These are phyloP conservation scores for Pipistrellus pygmaeus DNA, from an alignment of 2,797 vertebrate genomes.

Conservation along the genomic window DNA sequence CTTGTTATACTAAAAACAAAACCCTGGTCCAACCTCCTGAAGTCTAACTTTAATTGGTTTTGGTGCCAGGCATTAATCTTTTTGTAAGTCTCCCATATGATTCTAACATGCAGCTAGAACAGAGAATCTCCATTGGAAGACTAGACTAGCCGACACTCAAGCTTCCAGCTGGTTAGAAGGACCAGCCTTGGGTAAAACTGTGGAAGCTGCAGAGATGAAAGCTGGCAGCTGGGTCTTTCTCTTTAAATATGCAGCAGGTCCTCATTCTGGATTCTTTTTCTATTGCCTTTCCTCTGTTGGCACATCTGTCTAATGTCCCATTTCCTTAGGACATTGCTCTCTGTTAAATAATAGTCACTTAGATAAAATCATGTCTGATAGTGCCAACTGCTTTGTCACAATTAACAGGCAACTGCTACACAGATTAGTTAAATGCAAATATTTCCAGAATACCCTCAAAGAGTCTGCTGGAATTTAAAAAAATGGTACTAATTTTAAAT, in stretches of 20 bases:
- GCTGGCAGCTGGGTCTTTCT: background rate
- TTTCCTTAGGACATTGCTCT: conserved; percentile 35
- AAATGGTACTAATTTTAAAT: background rate
- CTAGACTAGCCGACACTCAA: background rate
- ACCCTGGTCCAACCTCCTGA: background rate
- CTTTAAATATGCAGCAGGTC: background rate
- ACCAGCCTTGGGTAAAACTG: background rate
- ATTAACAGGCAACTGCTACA: background rate
- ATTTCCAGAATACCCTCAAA: background rate
- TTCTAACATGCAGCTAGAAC: background rate
- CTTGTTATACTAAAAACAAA: background rate
- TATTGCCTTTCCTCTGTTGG: background rate
- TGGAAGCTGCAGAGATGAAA: background rate
- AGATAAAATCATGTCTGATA: background rate
- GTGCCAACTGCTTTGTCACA: background rate
- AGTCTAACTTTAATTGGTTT: background rate
- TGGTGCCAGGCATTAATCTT: background rate
- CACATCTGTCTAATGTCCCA: background rate
- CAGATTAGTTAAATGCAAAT: conserved; percentile 1
- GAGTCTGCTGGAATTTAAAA: background rate
- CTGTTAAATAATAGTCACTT: background rate
- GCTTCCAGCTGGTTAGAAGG: background rate
- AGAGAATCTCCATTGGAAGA: background rate
- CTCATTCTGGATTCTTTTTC: background rate
- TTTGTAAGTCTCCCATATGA: background rate